These are phyloP conservation scores for Plecturocebus donacophilus DNA, from an alignment of 2,113 vertebrate genomes.

Conservation along the genomic window DNA sequence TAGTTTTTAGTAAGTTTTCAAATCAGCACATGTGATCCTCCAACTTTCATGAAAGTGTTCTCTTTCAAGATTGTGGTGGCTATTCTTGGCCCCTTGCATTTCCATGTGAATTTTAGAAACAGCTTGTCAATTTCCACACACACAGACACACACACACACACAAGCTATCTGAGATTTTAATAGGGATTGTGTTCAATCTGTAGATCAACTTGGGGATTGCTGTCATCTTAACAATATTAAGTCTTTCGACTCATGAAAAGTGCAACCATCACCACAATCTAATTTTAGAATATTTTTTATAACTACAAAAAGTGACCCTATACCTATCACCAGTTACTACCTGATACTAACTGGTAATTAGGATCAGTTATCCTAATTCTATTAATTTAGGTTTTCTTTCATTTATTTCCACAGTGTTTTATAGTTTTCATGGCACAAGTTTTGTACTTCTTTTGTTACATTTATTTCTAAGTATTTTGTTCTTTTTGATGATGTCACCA, in stretches of 20 bases:
- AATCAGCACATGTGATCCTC: neutral
- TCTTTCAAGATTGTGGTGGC: neutral
- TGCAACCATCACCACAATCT: no score
- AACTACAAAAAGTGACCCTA: no score
- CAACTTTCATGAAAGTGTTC: neutral
- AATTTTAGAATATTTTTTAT: no score
- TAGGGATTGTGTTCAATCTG: neutral
- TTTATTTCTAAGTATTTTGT: neutral
- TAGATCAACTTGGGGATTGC: neutral
- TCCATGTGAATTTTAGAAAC: neutral
- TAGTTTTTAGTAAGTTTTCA: neutral
- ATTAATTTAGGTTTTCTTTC: neutral
- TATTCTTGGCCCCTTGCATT: neutral
- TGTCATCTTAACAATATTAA: neutral
- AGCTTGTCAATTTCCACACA: neutral
- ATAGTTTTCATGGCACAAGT: neutral
- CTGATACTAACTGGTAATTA: no score
- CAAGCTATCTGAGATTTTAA: neutral
- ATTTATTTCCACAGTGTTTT: neutral
- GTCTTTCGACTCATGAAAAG: neutral
- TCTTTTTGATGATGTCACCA: neutral
- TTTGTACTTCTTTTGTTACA: neutral
- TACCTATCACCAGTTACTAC: no score
- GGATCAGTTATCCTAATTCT: no score
- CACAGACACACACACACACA: neutral